These are phyloP conservation scores for Sycophila texana DNA, from an alignment of 2,888 invertebrate genomes.

Conservation along the genomic window DNA sequence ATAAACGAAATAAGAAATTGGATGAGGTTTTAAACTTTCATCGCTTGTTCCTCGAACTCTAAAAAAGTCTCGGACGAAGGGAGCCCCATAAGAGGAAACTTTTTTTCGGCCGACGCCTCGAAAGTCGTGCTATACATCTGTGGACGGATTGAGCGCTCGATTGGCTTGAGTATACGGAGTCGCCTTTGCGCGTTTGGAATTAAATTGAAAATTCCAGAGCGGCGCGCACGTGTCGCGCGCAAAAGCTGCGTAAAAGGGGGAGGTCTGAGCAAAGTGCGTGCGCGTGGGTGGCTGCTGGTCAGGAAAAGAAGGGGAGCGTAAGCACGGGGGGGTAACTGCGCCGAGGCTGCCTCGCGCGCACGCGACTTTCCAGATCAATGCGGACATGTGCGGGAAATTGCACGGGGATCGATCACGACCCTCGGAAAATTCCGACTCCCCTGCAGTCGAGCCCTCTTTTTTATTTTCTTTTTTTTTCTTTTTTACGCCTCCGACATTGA, in stretches of 20 bases:
- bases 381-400: slow-evolving; percentile 75
- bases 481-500: neutral
- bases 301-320: slow-evolving; percentile 57
- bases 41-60: no score
- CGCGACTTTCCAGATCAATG: slow-evolving; percentile 72
- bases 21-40: no score
- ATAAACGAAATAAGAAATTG: no score
- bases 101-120: no score
- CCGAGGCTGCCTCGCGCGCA: neutral
- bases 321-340: slow-evolving; percentile 30
- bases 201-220: no score
- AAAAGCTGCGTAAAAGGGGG: neutral
- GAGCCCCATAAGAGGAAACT: no score
- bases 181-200: no score
- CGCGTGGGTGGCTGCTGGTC: slow-evolving; percentile 63
- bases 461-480: slow-evolving; percentile 53
- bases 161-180: no score
- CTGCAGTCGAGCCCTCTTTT: slow-evolving; percentile 57
- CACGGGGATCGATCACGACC: slow-evolving; percentile 74
- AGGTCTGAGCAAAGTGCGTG: slow-evolving; percentile 63
- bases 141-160: no score
- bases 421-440: slow-evolving; percentile 66
- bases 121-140: no score
- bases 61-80: no score
- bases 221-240: slow-evolving; percentile 20